Percentiles rank a stretch among this genome's conserved stretches.
phyloP scores from a whole-genome alignment of 1,140 invertebrate species.

The Lasaia peninsularis region DNA sequence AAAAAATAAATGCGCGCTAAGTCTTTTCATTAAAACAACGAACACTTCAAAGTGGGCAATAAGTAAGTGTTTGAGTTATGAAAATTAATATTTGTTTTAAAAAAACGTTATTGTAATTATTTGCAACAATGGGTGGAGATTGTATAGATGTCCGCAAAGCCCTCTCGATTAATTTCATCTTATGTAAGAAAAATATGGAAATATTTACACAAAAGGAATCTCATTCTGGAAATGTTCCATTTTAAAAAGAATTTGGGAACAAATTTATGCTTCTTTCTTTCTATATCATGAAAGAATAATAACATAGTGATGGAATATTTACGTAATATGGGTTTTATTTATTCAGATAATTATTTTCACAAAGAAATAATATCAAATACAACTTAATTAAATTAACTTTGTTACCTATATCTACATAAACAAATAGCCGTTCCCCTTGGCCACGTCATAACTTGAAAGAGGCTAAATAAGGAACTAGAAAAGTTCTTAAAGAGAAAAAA shows the following conservation, averaged over 20 bases:
- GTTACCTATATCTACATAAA: too few species aligned
- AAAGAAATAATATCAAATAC: too few species aligned
- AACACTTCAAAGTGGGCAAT: slow-evolving; percentile 52
- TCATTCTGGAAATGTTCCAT: slow-evolving; percentile 47
- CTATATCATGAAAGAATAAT: not conserved
- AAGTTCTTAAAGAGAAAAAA: too few species aligned
- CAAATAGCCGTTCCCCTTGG: too few species aligned
- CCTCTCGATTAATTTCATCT: slow-evolving; percentile 64
- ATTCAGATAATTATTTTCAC: too few species aligned
- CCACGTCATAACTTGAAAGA: too few species aligned
- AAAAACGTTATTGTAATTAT: slow-evolving; percentile 66
- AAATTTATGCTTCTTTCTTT: slow-evolving; percentile 18
- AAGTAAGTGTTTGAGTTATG: slow-evolving; percentile 57
- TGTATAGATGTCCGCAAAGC: slow-evolving; percentile 69
- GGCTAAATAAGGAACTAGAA: too few species aligned
- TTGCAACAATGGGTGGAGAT: slow-evolving; percentile 60
- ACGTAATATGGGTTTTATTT: not conserved
- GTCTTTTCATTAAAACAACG: slow-evolving; percentile 37
- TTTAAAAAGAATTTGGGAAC: slow-evolving; percentile 48
- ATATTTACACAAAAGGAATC: slow-evolving; percentile 43
- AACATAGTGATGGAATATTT: not conserved
- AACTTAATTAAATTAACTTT: too few species aligned
- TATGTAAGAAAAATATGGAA: slow-evolving; percentile 59
- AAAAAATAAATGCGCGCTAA: slow-evolving; percentile 35
- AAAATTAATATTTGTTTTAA: slow-evolving; percentile 68